These are phyloP conservation scores for Drosophila oshimai DNA, from an alignment of 1,140 invertebrate species.

Conservation along the genomic window DNA sequence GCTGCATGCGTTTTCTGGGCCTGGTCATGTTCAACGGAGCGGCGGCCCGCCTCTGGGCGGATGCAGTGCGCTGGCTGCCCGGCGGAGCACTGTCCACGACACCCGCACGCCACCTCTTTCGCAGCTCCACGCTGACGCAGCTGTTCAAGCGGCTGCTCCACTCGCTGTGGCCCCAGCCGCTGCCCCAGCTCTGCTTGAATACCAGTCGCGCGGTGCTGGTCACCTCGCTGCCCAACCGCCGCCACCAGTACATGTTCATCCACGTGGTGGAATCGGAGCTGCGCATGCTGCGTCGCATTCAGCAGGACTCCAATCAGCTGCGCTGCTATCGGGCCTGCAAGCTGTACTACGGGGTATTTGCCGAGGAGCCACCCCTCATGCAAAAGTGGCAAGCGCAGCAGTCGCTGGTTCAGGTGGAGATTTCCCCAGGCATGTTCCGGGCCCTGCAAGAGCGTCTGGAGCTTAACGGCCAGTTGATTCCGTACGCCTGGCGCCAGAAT, in stretches of 20 bases:
- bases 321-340: conserved; percentile 44
- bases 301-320: conserved; percentile 5
- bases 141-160: conserved; percentile 40
- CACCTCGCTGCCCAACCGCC: conserved; percentile 41
- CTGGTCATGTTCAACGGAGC: conserved; percentile 27
- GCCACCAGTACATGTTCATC: conserved; percentile 54
- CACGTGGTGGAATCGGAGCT: conserved; percentile 65
- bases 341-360: conserved; percentile 41
- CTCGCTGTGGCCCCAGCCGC: conserved; percentile 33
- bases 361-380: conserved; percentile 3
- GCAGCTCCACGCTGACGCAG: conserved; percentile 41
- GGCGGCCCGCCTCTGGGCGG: conserved; percentile 66
- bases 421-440: conserved; percentile 56
- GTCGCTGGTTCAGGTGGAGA: conserved; percentile 45
- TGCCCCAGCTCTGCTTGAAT: conserved; percentile 18
- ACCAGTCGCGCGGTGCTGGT: conserved; percentile 42
- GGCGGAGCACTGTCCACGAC: too few relatives aligned
- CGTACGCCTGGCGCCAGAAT: conserved; percentile 34
- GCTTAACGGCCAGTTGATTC: conserved; percentile 21
- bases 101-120: conserved; percentile 34
- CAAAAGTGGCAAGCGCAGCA: conserved; percentile 44
- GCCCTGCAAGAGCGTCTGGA: conserved; percentile 21
- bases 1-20: conserved; percentile 62
- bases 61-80: conserved; percentile 41
- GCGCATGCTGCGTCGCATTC: conserved; percentile 41